Conservation (phyloP, 2,797 vertebrate species). For the Halcyon leucocephala region DNA sequence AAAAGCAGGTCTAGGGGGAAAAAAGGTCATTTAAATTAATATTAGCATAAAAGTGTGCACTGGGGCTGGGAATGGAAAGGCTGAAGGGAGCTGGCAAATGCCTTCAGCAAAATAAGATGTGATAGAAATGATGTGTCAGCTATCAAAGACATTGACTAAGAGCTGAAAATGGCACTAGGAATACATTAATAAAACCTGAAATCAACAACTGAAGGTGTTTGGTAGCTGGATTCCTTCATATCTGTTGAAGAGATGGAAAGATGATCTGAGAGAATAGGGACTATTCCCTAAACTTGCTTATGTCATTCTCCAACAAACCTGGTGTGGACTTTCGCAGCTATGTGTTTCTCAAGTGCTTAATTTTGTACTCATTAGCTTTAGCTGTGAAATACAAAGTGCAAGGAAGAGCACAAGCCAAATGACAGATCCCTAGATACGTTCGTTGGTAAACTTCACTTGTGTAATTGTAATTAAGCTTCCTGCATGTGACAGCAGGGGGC, state of each 20-base stretch:
- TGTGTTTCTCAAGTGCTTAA: neutral
- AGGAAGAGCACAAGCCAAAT: neutral
- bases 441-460: neutral
- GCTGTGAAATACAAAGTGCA: neutral
- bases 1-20: neutral
- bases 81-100: slow-evolving; percentile 50
- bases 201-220: slow-evolving; percentile 62
- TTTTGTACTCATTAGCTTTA: slow-evolving; percentile 28
- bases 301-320: neutral
- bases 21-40: slow-evolving; percentile 57
- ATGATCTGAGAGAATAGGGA: neutral
- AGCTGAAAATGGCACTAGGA: slow-evolving; percentile 67
- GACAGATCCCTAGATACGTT: neutral
- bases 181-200: slow-evolving; percentile 55
- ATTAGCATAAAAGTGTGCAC: neutral
- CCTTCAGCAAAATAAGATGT: slow-evolving; percentile 64
- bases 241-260: slow-evolving; percentile 10
- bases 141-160: slow-evolving; percentile 59
- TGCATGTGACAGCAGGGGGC: neutral
- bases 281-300: neutral
- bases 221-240: slow-evolving; percentile 15
- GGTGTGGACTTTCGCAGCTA: neutral
- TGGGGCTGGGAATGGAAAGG: slow-evolving; percentile 17
- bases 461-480: neutral
- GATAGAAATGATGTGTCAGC: slow-evolving; percentile 71